Evolutionary conservation across 1,140 invertebrate genomes (phyloP).

Genomic region (Adelges cooleyi): DNA sequence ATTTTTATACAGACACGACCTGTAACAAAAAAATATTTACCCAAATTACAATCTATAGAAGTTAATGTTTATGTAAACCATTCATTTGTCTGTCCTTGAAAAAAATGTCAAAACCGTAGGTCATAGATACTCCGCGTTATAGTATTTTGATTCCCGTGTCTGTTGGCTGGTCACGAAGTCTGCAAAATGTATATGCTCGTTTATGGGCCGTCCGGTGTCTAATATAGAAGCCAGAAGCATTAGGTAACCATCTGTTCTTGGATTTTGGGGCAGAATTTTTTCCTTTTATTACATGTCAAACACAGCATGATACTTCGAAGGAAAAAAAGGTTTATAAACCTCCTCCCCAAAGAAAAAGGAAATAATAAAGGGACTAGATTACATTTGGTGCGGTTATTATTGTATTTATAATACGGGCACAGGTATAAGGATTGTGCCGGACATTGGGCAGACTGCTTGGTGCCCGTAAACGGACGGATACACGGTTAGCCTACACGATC

Average conservation of each 20-base stretch:
- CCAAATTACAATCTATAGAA: too few species aligned
- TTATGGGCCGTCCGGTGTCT: not conserved
- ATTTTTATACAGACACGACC: too few species aligned
- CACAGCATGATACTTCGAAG: constrained; percentile 14
- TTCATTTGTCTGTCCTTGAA: constrained; percentile 18
- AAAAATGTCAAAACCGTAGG: constrained; percentile 13
- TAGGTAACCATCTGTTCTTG: constrained; percentile 18
- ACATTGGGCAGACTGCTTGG: constrained; percentile 8
- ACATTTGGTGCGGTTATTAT: not conserved
- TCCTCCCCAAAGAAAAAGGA: not conserved
- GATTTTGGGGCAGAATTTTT: not conserved
- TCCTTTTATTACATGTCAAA: constrained; percentile 21
- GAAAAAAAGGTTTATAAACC: constrained; percentile 19
- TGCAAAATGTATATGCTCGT: constrained; percentile 9
- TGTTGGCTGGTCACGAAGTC: constrained; percentile 22
- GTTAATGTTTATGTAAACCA: too few species aligned
- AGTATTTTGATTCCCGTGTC: constrained; percentile 26
- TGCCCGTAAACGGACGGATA: constrained; percentile 3
- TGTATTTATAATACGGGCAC: not conserved
- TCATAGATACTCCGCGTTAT: not conserved
- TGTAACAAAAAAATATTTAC: too few species aligned
- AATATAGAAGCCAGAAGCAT: constrained; percentile 1
- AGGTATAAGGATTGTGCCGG: constrained; percentile 10
- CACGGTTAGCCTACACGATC: not conserved
- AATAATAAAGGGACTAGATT: constrained; percentile 12